phyloP scores from a whole-genome alignment of 2,888 invertebrate genomes.

The Cylloceria caligata region DNA sequence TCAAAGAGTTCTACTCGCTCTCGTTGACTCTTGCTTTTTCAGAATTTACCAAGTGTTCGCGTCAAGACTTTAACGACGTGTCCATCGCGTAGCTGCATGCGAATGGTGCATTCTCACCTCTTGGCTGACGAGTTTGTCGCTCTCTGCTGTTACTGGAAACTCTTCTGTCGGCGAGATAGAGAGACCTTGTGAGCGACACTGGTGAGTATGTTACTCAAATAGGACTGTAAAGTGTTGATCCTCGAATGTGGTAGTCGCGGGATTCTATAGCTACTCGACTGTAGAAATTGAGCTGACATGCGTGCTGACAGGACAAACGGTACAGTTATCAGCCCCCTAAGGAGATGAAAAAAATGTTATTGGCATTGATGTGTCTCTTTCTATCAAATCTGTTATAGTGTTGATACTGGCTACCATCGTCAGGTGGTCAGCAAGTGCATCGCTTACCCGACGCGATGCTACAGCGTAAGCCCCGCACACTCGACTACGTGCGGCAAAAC shows the following conservation, averaged over 20 bases:
- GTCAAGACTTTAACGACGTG: slow-evolving; percentile 28
- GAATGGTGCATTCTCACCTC: slow-evolving; percentile 1
- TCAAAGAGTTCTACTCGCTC: slow-evolving; percentile 6
- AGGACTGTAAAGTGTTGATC: not conserved
- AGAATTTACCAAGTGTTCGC: slow-evolving; percentile 63
- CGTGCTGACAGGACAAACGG: not conserved
- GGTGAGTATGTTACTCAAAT: slow-evolving; percentile 1
- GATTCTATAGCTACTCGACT: not conserved
- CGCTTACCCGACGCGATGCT: not conserved
- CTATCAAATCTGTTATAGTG: not conserved
- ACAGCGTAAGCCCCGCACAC: not conserved
- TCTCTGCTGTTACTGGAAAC: not conserved
- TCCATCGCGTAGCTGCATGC: not conserved
- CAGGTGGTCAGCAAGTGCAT: not conserved
- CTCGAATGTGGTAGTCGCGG: not conserved
- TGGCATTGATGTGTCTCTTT: not conserved
- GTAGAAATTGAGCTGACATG: not conserved
- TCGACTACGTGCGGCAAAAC: slow-evolving; percentile 13
- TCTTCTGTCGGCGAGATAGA: not conserved
- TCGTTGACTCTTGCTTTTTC: slow-evolving; percentile 40
- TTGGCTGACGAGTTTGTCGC: slow-evolving; percentile 13
- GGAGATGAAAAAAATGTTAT: not conserved
- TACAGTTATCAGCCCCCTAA: not conserved
- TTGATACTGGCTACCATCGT: not conserved
- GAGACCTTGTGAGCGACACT: slow-evolving; percentile 24